Base-by-base conservation (phyloP, 2,113 vertebrate species). In the Cathartes aura region DNA sequence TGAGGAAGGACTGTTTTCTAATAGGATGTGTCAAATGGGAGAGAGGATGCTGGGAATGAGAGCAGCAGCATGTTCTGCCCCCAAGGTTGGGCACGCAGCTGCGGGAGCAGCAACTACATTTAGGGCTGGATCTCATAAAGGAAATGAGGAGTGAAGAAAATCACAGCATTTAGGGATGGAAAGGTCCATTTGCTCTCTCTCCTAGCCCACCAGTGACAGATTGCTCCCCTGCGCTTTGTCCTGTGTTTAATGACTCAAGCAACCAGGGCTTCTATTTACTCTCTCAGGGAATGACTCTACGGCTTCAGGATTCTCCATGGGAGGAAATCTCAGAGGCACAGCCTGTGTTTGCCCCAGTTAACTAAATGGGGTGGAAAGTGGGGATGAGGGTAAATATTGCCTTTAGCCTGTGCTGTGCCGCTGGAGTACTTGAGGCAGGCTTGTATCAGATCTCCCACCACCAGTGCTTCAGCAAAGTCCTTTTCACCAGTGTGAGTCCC, bases 61-160 rank as follows among this genome's bases (percentile, higher is more conserved):
- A 96, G 48, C n/a, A 64, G 83, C 29, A 72, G 32, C 30, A 20
- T 78, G 53, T 59, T 80, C 72, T 92, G 45, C 72, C 75, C 67
- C 32, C 42, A 43, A 4, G 45, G 21, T 1, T 76, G 81, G 88
- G 75, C 80, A 95, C 24, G 81, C 56, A 94, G 81, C 82, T 91
- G 56, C 4, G 0, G 75, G 27, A 93, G 17, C 68, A 79, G 68
- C 85, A 80, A 60, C 42, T 50, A 48, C 87, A 78, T 43, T 93
- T 40, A 66, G 32, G 22, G 20, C 42, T 74, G 42, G 42, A 91
- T 95, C 74, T 89, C 81, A 87, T 60, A 89, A 82, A 92, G 72
- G 82, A 97, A 95, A 96, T 94, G 93, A 89, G 50, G 72, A 94
- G 92, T 83, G 73, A 79, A 96, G 82, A 93, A 89, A 96, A 89